phyloP scores from a whole-genome alignment of 2,797 vertebrate species.

The Eurystomus glaucurus region DNA sequence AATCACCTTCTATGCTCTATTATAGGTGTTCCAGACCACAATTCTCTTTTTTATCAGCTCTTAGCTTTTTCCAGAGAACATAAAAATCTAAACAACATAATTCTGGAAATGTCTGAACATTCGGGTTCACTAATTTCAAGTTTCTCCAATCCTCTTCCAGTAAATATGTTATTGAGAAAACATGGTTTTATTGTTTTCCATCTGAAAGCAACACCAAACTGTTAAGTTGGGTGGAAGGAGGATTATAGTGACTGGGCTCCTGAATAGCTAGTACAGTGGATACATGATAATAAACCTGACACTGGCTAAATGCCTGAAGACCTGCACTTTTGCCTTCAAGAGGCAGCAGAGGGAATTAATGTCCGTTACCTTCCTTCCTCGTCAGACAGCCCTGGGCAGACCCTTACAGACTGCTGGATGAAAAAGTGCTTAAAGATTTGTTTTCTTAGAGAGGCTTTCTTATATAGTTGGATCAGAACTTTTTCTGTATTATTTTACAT shows the following conservation, averaged over 20 bases:
- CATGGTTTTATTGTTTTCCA: neutral
- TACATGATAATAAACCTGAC: no score
- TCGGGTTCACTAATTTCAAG: neutral
- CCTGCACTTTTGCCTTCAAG: neutral
- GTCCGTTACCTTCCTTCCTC: neutral
- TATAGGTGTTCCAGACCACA: neutral
- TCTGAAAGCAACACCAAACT: neutral
- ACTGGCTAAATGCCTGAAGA: neutral
- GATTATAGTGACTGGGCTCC: neutral
- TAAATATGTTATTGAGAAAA: neutral
- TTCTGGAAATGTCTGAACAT: neutral
- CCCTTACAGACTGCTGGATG: neutral
- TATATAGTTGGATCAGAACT: neutral
- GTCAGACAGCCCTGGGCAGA: neutral
- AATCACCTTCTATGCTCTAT: neutral
- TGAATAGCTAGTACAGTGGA: neutral
- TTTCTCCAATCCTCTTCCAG: neutral
- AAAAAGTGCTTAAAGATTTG: neutral
- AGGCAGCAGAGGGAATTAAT: neutral
- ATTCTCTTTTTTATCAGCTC: neutral
- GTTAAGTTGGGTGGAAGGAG: neutral
- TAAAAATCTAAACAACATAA: neutral
- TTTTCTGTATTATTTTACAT: neutral
- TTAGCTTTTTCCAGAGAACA: neutral
- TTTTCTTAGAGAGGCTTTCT: neutral